Base-by-base conservation (phyloP, 1,140 invertebrate genomes). In the Sarcophaga bullata region DNA sequence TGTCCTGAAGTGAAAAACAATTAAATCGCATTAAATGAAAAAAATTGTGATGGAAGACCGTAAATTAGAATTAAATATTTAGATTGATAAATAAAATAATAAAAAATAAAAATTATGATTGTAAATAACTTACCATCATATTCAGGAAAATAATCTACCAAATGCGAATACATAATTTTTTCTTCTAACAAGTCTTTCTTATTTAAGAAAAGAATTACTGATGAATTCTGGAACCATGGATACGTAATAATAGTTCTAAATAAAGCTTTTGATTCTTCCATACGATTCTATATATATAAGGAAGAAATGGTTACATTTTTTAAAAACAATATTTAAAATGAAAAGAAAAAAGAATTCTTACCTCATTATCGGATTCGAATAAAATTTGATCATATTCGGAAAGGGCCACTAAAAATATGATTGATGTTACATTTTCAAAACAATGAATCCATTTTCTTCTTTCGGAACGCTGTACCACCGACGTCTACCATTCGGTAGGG, bases 201-300 rank as follows among this genome's bases (percentile, higher is more conserved):
- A 93, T 99, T 99, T 91, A 99, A 94, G 93, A 99, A 99, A 87
- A 99, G 93, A 92, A 99, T 99, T 87, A 99, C 98, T 84, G 98
- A 99, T 85, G 98, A 99, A 92, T 99, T 98, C 92, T 99, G 98
- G 94, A 99, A 99, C 98, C 98, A 99, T 84, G 98, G 98, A 93
- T 99, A 99, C 91, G 98, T 99, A 92, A 99, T 99, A 92, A 99
- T 99, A 89, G 98, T 99, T 93, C 98, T 98, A 93, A 99, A 99
- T 91, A 99, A 94, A 90, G 98, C 98, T 94, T 99, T 99, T 87
- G 97, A 99, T 93, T 99, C 98, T 91, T 99, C 98, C 98, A 99
- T 99, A 92, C 98, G 98, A 93, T 99, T 99, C 98, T 98, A 90
- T 58, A 94, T 93, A 54, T 48, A 13, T 47, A 68, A 68, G 73